Evolutionary conservation across 2,888 invertebrate species (phyloP).

Genomic region (Sepioteuthis lessoniana): DNA sequence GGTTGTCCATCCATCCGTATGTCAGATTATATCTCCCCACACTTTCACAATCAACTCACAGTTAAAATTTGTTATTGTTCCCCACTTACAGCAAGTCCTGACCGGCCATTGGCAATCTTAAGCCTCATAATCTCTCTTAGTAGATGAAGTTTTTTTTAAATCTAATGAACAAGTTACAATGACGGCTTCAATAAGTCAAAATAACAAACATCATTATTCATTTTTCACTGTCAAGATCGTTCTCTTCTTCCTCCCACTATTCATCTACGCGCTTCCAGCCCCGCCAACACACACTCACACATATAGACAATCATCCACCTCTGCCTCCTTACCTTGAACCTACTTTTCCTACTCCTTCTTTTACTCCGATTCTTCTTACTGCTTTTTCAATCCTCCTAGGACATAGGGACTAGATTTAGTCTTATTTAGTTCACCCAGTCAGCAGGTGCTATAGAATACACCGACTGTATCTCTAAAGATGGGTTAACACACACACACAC

Average conservation of each 20-base stretch:
- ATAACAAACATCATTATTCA: neutral
- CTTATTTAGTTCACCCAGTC: too few species aligned
- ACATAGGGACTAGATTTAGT: too few species aligned
- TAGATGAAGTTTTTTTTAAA: neutral
- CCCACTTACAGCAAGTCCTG: neutral
- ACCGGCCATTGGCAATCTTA: neutral
- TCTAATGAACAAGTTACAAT: neutral
- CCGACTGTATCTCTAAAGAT: too few species aligned
- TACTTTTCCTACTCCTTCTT: too few species aligned
- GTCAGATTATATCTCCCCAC: neutral
- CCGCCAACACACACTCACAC: too few species aligned
- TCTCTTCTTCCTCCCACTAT: neutral
- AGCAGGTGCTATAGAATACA: too few species aligned
- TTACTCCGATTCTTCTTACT: too few species aligned
- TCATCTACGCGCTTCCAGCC: too few species aligned
- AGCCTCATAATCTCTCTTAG: neutral
- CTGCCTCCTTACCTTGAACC: too few species aligned
- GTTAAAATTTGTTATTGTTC: neutral
- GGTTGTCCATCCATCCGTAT: neutral
- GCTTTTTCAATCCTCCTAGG: too few species aligned
- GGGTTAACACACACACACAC: too few species aligned
- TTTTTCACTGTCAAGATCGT: neutral
- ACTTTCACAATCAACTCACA: neutral
- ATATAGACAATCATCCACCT: too few species aligned
- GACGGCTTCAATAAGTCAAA: neutral